Evolutionary conservation across 2,113 vertebrate genomes (phyloP), one percentile per base, ranked within the genome.

Genomic region (Percina caprodes): DNA sequence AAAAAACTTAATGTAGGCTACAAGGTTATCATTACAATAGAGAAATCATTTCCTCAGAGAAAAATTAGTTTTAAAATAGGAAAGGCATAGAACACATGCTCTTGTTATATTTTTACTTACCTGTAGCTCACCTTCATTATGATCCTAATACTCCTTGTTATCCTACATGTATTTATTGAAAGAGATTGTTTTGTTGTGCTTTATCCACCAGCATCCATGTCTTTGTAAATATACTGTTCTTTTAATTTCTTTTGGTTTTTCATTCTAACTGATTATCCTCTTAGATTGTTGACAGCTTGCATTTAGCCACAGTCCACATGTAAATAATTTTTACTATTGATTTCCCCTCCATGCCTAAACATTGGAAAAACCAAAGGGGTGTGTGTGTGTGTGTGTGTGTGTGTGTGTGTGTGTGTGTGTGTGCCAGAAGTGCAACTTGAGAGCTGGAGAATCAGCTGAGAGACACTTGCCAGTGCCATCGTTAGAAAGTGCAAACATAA

Each of bases 401-500:
- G 30, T 30, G 30, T 30, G 30, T 30, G 30, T 12, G 66, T n/a
- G 48, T 14, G 19, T 15, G 49, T 11, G 30, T 39, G 39, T 39
- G 39, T 39, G n/a, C 7, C 14, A 60, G 51, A 42, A 46, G 67
- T 49, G 16, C 19, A 23, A 46, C 62, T 58, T 3, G 9, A 55
- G 68, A 77, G 65, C 77, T 2, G 3, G 52, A 74, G 54, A 72
- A 62, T 67, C 69, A 63, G 48, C 78, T n/a, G 8, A 54, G 60
- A 87, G 75, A 79, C 72, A 74, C 79, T 89, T 72, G 85, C 74
- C 85, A 63, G 66, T 46, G 33, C 35, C 85, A 35, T 80, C 77
- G 60, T 86, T 63, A 69, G 30, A 81, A 74, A 83, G 83, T 33
- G 74, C 89, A 92, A 91, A 92, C 90, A 89, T 92, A 92, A 92